These are phyloP conservation scores for Criorhina ranunculi DNA, from an alignment of 2,888 invertebrate genomes.

Conservation along the genomic window DNA sequence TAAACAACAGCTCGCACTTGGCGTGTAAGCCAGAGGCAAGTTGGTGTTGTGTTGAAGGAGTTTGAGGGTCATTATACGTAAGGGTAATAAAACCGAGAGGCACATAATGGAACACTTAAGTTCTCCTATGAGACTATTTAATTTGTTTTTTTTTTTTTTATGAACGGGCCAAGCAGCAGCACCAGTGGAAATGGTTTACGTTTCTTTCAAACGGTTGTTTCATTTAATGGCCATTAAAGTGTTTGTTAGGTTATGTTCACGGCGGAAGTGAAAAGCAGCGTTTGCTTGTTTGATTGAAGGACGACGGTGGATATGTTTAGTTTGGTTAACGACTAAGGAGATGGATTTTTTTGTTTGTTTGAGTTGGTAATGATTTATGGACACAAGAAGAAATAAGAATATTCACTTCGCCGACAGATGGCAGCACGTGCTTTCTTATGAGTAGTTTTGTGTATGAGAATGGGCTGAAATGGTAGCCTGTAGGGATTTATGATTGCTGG, in stretches of 20 bases:
- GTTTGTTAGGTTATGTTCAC: slow-evolving; percentile 42
- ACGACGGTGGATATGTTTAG: neutral
- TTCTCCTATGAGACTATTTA: slow-evolving; percentile 71
- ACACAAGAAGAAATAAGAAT: neutral
- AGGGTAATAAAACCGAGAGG: slow-evolving; percentile 61
- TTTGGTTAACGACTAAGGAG: neutral
- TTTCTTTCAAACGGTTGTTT: slow-evolving; percentile 60
- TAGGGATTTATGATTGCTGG: no score
- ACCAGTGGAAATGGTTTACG: slow-evolving; percentile 30
- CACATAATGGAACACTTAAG: slow-evolving; percentile 68
- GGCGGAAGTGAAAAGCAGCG: slow-evolving; percentile 33
- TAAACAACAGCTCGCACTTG: slow-evolving; percentile 65
- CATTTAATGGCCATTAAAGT: slow-evolving; percentile 65
- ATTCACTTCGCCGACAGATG: no score
- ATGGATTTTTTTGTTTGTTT: neutral
- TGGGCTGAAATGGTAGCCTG: no score
- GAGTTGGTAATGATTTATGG: neutral
- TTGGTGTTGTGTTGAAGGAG: slow-evolving; percentile 56
- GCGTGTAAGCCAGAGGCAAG: slow-evolving; percentile 57
- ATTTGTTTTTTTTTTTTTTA: slow-evolving; percentile 45
- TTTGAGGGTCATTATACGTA: slow-evolving; percentile 70
- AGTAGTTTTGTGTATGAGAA: no score
- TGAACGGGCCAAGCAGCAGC: slow-evolving; percentile 22
- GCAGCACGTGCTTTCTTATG: no score
- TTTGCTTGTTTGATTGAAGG: slow-evolving; percentile 10